Conservation (phyloP, 2,113 vertebrate genomes). For the Calcarius ornatus region DNA sequence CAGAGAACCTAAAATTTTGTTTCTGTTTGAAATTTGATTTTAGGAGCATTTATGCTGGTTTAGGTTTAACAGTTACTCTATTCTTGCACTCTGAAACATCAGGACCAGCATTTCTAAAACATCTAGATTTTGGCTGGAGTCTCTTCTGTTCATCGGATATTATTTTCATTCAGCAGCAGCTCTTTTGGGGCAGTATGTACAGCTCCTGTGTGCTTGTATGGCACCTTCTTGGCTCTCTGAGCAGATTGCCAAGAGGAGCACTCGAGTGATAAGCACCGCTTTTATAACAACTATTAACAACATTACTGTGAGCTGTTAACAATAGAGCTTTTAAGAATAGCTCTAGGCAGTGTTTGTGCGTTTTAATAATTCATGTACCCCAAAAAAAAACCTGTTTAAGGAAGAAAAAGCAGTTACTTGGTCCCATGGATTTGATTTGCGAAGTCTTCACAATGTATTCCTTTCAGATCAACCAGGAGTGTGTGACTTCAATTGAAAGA, state of each 20-base stretch:
- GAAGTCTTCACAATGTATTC: neutral
- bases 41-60: neutral
- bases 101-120: neutral
- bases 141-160: neutral
- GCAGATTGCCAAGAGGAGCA: neutral
- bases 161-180: neutral
- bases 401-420: neutral
- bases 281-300: neutral
- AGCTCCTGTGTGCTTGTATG: neutral
- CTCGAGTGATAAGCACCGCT: neutral
- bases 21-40: neutral
- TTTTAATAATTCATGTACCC: neutral
- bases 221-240: neutral
- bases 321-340: neutral
- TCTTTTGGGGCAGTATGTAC: neutral
- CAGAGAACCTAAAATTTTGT: neutral
- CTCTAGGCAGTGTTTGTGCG: neutral
- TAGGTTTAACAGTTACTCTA: neutral
- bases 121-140: neutral
- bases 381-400: neutral
- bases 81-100: neutral
- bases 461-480: neutral
- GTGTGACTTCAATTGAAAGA: fast-evolving
- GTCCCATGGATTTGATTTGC: neutral
- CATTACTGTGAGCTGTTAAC: neutral